Base-by-base conservation (phyloP, 2,888 invertebrate species). In the Hydriomena furcata region DNA sequence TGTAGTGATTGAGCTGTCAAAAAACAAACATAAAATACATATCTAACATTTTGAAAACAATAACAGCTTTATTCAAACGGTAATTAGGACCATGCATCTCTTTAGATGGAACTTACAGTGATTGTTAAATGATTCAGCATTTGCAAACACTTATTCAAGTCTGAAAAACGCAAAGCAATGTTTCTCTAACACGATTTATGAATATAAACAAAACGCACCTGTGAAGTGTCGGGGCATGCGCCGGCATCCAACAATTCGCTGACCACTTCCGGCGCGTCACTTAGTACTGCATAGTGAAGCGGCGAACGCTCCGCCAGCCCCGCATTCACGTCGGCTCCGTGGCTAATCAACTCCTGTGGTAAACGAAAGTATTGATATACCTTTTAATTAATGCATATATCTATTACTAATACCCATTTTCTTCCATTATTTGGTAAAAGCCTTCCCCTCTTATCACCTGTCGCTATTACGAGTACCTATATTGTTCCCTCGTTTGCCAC, bases 231-330 rank as follows among this genome's bases (percentile, higher is more conserved):
- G 13, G 97, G 94, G 70, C 93, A 93, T 1, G 97, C 97, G 36
- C 96, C 96, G 57, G 94, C 93, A 61, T 94, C 92, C 41, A 97
- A 78, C 56, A 98, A 86, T 58, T 92, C 91, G 68, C 92, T 91
- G 1, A 95, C 95, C 65, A 96, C 96, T 58, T 95, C 94, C 45
- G 92, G 87, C 7, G 94, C 93, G 68, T 94, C 92, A 68, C 94
- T 95, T 60, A 95, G 92, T 41, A 96, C 96, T 0, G 97, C 97
- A 75, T 95, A 96, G 76, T 97, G 96, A 54, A 98, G 82, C 0
- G 97, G 95, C 28, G 95, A 96, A 57, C 93, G 92, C 44, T 93
- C 92, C 43, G 83, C 91, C 37, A 93, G 84, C 7, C 95, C 95
- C 5, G 95, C 94, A 67, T 95, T 94, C n/a, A 95, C 93, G 64